Conservation (phyloP, 2,113 vertebrate genomes). For the Psophia crepitans region DNA sequence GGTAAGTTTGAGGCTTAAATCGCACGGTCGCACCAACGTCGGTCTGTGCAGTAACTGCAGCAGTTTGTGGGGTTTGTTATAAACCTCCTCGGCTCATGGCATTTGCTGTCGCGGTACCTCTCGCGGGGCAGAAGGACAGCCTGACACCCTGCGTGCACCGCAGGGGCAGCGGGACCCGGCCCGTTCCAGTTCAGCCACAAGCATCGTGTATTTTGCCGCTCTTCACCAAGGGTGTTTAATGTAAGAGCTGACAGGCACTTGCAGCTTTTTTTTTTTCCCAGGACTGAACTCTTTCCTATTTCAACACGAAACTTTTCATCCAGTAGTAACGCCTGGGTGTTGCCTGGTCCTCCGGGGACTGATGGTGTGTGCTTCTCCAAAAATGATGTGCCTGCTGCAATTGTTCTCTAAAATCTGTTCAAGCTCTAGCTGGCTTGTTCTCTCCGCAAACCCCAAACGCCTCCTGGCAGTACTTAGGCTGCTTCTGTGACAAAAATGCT, state of each 20-base stretch:
- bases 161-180: too few relatives aligned
- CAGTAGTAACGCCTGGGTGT: not conserved
- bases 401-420: not conserved
- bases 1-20: not conserved
- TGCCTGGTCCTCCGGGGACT: not conserved
- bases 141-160: not conserved
- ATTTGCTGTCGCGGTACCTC: not conserved
- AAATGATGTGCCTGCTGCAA: not conserved
- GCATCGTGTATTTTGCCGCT: not conserved
- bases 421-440: not conserved
- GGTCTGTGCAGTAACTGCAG: not conserved
- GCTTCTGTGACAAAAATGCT: not conserved
- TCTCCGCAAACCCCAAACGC: not conserved
- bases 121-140: not conserved
- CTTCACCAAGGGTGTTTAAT: not conserved
- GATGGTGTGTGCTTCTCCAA: not conserved
- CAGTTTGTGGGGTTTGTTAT: not conserved
- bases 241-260: not conserved
- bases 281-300: not conserved
- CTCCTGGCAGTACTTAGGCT: not conserved
- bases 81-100: not conserved
- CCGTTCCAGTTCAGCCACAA: not conserved
- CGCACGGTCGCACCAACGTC: not conserved
- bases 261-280: not conserved
- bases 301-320: not conserved